These are phyloP conservation scores for Glaucidium brasilianum DNA, from an alignment of 2,113 vertebrate genomes.

Conservation along the genomic window DNA sequence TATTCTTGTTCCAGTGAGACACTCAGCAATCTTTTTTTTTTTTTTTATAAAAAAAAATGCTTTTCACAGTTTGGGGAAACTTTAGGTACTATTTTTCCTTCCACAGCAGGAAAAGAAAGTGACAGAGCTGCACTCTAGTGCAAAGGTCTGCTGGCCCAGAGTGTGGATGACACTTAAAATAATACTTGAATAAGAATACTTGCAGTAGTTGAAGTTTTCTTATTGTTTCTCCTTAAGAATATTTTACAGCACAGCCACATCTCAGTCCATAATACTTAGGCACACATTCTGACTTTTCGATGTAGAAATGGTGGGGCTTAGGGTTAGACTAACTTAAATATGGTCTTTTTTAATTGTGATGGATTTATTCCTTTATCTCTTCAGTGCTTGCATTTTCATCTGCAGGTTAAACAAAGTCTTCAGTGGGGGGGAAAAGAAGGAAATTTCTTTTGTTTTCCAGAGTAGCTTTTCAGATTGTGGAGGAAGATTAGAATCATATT, in stretches of 20 bases:
- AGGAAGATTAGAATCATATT: conserved; percentile 14
- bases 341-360: conserved; percentile 29
- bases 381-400: conserved; percentile 41
- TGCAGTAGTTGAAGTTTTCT: background rate
- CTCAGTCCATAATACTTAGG: background rate
- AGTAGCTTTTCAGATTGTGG: conserved; percentile 18
- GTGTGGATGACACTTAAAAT: background rate
- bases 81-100: background rate
- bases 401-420: background rate
- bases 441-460: background rate
- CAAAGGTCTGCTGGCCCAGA: background rate
- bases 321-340: background rate
- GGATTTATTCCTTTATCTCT: conserved; percentile 43
- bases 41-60: background rate
- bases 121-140: background rate
- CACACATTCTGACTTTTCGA: background rate
- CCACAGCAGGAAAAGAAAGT: background rate
- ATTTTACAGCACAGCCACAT: background rate
- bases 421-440: background rate
- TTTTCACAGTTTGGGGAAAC: background rate
- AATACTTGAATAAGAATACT: background rate
- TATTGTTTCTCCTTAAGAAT: background rate
- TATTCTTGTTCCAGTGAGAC: background rate
- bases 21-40: background rate
- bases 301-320: background rate